phyloP scores from a whole-genome alignment of 2,113 vertebrate genomes.

The Gallinago paraguaiae region DNA sequence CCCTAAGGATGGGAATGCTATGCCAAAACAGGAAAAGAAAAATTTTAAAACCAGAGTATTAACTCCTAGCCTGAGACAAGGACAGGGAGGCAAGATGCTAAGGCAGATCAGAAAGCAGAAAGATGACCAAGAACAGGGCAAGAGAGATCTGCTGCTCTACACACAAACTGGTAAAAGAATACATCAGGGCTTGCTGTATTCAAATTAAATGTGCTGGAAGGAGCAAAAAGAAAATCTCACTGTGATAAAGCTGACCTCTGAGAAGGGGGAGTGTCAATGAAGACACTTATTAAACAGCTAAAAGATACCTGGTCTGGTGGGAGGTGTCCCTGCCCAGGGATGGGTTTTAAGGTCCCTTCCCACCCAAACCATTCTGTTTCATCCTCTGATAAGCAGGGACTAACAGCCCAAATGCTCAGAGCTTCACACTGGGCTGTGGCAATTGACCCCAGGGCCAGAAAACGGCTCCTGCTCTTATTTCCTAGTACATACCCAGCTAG shows the following conservation, averaged over 20 bases:
- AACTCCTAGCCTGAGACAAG: not conserved
- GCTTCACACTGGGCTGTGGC: not conserved
- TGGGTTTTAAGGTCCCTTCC: too few relatives aligned
- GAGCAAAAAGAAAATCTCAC: not conserved
- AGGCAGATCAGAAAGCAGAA: not conserved
- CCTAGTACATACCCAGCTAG: not conserved
- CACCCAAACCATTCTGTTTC: too few relatives aligned
- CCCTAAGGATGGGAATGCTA: not conserved
- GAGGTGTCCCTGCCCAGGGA: too few relatives aligned
- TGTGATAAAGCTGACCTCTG: accelerated
- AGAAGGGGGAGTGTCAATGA: not conserved
- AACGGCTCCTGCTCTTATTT: not conserved
- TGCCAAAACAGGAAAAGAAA: not conserved
- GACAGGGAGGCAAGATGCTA: not conserved
- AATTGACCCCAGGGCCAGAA: not conserved
- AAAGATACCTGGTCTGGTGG: not conserved
- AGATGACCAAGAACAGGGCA: not conserved
- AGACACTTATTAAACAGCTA: not conserved
- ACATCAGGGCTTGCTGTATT: not conserved
- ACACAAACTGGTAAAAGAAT: not conserved
- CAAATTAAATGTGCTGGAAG: not conserved
- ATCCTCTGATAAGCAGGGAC: not conserved
- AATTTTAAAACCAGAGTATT: not conserved
- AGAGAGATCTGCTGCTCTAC: not conserved
- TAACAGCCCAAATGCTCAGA: not conserved